A percentile compares a stretch with the other conserved stretches of the same genome.
phyloP scores from a whole-genome alignment of 2,888 invertebrate species.

The Epiblema foenella region DNA sequence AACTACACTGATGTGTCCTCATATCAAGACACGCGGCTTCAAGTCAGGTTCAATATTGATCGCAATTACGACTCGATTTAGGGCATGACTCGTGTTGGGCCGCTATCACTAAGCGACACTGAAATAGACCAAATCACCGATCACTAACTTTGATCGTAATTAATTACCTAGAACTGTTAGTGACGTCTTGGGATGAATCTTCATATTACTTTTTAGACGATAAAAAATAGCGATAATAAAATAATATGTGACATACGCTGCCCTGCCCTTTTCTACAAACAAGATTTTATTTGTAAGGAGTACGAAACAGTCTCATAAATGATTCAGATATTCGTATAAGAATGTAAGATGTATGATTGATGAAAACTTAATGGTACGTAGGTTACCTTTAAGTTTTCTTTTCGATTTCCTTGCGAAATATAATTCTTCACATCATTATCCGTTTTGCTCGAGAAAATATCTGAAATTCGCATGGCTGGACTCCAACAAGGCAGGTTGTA shows the following conservation, averaged over 20 bases:
- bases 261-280: too few species aligned
- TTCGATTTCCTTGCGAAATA: too few species aligned
- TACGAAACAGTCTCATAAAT: neutral
- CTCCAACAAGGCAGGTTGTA: neutral
- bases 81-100: constrained; percentile 67
- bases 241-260: too few species aligned
- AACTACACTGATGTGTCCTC: constrained; percentile 1
- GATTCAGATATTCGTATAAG: constrained; percentile 3
- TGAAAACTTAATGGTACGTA: too few species aligned
- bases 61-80: constrained; percentile 53
- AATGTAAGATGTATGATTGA: constrained; percentile 4
- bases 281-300: neutral
- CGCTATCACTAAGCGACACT: constrained; percentile 70
- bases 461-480: neutral
- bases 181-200: too few species aligned
- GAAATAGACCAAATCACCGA: constrained; percentile 51
- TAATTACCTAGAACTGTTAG: neutral
- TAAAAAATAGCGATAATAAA: too few species aligned
- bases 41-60: constrained; percentile 60
- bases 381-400: neutral
- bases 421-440: neutral
- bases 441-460: neutral
- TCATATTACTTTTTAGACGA: too few species aligned
- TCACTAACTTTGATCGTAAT: constrained; percentile 26
- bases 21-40: neutral